Percentiles rank a stretch among this genome's conserved stretches.
phyloP scores from a whole-genome alignment of 2,888 invertebrate genomes.

The Cephus spinipes region DNA sequence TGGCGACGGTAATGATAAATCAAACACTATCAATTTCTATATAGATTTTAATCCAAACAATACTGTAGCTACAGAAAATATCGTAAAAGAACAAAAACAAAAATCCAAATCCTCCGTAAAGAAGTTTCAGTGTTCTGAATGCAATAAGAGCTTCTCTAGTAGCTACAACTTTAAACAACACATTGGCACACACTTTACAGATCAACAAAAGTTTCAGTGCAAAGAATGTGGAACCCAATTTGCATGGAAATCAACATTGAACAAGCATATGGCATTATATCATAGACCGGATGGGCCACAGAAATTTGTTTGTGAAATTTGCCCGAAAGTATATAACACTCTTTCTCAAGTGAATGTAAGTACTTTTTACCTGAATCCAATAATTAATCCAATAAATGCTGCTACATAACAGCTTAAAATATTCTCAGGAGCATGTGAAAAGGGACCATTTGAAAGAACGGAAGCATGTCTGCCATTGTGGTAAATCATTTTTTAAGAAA shows the following conservation, averaged over 20 bases:
- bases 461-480: conserved; percentile 59
- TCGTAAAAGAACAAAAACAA: conserved; percentile 19
- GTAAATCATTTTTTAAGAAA: conserved; percentile 63
- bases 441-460: conserved; percentile 62
- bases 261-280: conserved; percentile 58
- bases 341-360: conserved; percentile 61
- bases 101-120: conserved; percentile 26
- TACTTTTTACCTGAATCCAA: conserved; percentile 10
- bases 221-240: conserved; percentile 58
- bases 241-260: conserved; percentile 64
- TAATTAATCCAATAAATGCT: neutral
- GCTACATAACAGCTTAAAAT: neutral
- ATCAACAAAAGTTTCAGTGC: conserved; percentile 60
- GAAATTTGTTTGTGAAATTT: conserved; percentile 58
- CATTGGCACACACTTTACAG: conserved; percentile 59
- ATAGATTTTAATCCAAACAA: neutral
- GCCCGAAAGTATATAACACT: conserved; percentile 56
- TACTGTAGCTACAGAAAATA: neutral
- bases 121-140: conserved; percentile 57
- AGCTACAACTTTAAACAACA: conserved; percentile 63
- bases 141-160: conserved; percentile 58
- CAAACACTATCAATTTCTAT: neutral
- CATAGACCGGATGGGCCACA: conserved; percentile 55
- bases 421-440: conserved; percentile 58
- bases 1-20: neutral